Evolutionary conservation across 2,888 invertebrate genomes (phyloP).

Genomic region (Linyphia triangularis): DNA sequence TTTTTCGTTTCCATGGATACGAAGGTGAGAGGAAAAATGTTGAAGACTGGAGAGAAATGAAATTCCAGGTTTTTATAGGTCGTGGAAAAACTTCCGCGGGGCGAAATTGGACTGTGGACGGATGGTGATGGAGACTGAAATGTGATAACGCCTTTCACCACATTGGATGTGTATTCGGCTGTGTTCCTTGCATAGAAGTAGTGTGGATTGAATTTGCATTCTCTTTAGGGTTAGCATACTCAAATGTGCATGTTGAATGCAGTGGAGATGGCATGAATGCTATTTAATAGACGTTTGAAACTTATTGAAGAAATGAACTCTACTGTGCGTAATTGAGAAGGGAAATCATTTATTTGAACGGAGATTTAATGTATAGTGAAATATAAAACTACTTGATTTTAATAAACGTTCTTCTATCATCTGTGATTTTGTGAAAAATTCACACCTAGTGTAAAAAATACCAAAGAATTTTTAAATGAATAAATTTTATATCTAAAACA

Average conservation of each 20-base stretch:
- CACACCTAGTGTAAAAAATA: no score
- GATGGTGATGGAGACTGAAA: slow-evolving; percentile 31
- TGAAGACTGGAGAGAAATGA: slow-evolving; percentile 33
- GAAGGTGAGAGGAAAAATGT: slow-evolving; percentile 48
- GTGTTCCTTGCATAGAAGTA: background rate
- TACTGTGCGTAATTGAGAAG: no score
- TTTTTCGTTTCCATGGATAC: slow-evolving; percentile 27
- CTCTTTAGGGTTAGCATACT: slow-evolving; percentile 24
- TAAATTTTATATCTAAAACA: no score
- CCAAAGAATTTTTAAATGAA: no score
- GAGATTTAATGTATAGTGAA: background rate
- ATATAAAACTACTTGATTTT: no score
- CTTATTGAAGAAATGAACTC: background rate
- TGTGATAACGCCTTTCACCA: slow-evolving; percentile 33
- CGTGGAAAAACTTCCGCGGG: slow-evolving; percentile 34
- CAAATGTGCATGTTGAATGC: background rate
- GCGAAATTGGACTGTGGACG: slow-evolving; percentile 27
- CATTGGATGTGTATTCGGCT: slow-evolving; percentile 8
- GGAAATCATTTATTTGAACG: background rate
- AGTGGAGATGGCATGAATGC: background rate
- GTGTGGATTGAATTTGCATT: slow-evolving; percentile 42
- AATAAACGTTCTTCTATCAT: no score
- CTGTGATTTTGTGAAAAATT: no score
- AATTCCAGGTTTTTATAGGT: slow-evolving; percentile 63
- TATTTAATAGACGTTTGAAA: background rate